phyloP scores from a whole-genome alignment of 2,888 invertebrate species.

The Listrodromus nycthemerus region DNA sequence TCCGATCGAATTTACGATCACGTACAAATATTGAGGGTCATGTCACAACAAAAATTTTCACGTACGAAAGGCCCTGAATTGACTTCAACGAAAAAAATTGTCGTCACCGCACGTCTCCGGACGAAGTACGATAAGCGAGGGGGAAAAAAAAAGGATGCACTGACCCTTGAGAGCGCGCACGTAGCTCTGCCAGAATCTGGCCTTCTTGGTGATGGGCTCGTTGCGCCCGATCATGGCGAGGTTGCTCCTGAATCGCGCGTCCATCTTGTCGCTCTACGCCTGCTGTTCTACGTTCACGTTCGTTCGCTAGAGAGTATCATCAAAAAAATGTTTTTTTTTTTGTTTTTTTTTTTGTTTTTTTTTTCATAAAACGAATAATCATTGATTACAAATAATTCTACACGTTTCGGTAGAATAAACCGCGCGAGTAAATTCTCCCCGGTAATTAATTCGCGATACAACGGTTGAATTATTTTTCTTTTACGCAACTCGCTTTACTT shows the following conservation, averaged over 20 bases:
- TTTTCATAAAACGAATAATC: neutral
- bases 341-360: too few relatives aligned
- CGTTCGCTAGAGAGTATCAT: slow-evolving; percentile 88
- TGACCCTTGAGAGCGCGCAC: slow-evolving; percentile 96
- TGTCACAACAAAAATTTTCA: too few relatives aligned
- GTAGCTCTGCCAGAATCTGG: slow-evolving; percentile 97
- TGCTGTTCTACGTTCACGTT: slow-evolving; percentile 87
- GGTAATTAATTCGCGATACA: neutral
- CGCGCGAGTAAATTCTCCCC: neutral
- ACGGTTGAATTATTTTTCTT: slow-evolving; percentile 60
- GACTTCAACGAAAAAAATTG: neutral
- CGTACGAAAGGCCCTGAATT: neutral
- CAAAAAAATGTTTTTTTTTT: slow-evolving; percentile 11
- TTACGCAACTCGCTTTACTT: slow-evolving; percentile 50
- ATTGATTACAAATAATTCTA: neutral
- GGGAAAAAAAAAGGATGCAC: slow-evolving; percentile 65
- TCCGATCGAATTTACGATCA: too few relatives aligned
- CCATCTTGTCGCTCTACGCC: slow-evolving; percentile 90
- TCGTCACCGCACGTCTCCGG: neutral
- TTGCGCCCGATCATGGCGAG: slow-evolving; percentile 97
- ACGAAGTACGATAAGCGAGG: neutral
- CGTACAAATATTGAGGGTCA: too few relatives aligned
- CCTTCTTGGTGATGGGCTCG: slow-evolving; percentile 96
- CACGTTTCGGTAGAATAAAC: too few relatives aligned
- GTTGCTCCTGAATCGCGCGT: slow-evolving; percentile 91